Evolutionary conservation across 2,888 invertebrate species (phyloP).

Genomic region (Xestia rhomboidea): DNA sequence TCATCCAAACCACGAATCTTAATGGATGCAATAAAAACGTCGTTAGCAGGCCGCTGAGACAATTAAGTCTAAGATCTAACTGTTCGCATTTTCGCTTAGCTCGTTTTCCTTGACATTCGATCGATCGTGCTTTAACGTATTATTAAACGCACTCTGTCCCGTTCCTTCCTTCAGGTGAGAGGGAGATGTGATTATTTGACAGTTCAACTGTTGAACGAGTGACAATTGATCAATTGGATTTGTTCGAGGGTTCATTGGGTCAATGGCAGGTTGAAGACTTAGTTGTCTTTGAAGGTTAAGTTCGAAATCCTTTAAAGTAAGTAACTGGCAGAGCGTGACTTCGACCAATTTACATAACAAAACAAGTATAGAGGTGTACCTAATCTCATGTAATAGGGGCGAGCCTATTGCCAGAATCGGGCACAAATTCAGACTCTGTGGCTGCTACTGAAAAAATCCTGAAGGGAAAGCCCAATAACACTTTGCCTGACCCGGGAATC

Average conservation of each 20-base stretch:
- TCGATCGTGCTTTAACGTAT: constrained; percentile 46
- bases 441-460: too few species aligned
- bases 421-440: too few species aligned
- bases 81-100: constrained; percentile 58
- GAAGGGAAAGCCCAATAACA: too few species aligned
- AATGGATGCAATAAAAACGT: constrained; percentile 51
- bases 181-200: constrained; percentile 47
- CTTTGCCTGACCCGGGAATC: too few species aligned
- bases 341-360: background rate
- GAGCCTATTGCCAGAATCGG: too few species aligned
- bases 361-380: too few species aligned
- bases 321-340: background rate
- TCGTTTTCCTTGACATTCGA: constrained; percentile 65
- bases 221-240: constrained; percentile 49
- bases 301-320: constrained; percentile 22
- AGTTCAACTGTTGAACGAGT: constrained; percentile 25
- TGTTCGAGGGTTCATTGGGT: constrained; percentile 56
- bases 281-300: constrained; percentile 20
- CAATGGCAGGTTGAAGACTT: constrained; percentile 55
- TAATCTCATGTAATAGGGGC: too few species aligned
- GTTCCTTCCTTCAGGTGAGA: constrained; percentile 18
- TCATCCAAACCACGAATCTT: constrained; percentile 32
- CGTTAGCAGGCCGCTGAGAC: constrained; percentile 39
- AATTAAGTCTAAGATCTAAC: constrained; percentile 40
- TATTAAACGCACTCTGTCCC: constrained; percentile 41